Conservation (phyloP, 2,888 invertebrate species). For the Megastigmus dorsalis region DNA sequence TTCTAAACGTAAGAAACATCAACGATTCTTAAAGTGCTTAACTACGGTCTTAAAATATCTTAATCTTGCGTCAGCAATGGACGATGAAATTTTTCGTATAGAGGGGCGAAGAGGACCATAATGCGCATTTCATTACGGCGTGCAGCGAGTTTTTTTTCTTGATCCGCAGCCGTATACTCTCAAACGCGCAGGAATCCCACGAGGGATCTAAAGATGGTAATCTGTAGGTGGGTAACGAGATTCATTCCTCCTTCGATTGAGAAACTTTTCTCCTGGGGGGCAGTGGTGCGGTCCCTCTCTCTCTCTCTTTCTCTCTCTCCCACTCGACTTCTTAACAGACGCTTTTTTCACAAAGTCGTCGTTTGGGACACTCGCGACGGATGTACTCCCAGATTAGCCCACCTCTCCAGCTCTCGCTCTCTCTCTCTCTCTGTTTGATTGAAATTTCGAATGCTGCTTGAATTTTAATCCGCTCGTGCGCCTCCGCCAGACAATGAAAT, state of each 20-base stretch:
- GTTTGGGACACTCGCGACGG: constrained; percentile 50
- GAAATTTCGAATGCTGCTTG: constrained; percentile 38
- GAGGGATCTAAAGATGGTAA: constrained; percentile 55
- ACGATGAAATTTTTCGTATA: no score
- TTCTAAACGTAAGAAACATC: no score
- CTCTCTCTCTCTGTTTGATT: constrained; percentile 18
- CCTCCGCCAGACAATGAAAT: constrained; percentile 18
- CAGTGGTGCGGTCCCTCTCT: neutral
- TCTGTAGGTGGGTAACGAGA: constrained; percentile 55
- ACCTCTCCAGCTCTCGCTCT: neutral
- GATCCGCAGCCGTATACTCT: neutral
- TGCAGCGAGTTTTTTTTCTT: no score
- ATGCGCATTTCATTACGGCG: constrained; percentile 43
- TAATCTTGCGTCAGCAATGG: no score
- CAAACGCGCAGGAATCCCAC: neutral
- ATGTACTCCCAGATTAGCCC: constrained; percentile 2
- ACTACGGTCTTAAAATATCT: no score
- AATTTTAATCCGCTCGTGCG: constrained; percentile 33
- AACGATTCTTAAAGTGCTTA: no score
- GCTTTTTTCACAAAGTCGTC: constrained; percentile 41
- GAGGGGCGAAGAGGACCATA: no score
- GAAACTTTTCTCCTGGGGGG: constrained; percentile 45
- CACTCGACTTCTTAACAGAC: constrained; percentile 40
- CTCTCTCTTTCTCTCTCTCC: no score
- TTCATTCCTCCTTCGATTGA: constrained; percentile 56